Base-by-base conservation (phyloP, 2,888 invertebrate species). In the Argyresthia goedartella region DNA sequence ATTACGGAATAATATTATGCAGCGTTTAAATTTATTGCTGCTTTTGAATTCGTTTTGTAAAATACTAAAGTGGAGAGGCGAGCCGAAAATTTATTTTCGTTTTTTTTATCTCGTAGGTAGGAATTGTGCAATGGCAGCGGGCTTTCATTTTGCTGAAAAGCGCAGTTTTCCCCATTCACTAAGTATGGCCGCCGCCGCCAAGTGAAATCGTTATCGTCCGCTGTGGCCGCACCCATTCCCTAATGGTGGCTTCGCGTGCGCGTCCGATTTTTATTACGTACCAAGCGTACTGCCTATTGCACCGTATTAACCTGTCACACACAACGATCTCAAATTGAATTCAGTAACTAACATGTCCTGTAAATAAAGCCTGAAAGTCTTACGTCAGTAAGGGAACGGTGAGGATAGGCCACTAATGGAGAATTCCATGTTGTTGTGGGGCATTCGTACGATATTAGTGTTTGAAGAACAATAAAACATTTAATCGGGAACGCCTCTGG, bases 161-260 rank as follows among this genome's bases (percentile, higher is more conserved):
- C 76, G 75, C 80, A 82, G 80, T 84, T 82, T 81, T 82, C 79
- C 69, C 76, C 71, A 76, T 81, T 81, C 76, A 75, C 65, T 76
- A 74, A 73, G 69, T n/a, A n/a, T n/a, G n/a, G n/a, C n/a, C n/a
- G n/a, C n/a, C n/a, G 71, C 72, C 71, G 76, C 73, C 75, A 74
- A 72, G 78, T 75, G 75, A 71, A 84, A 81, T 80, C 77, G 81
- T 80, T 82, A 81, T 81, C 75, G 76, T 76, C 71, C 66, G 69
- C 64, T 73, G 75, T 66, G 70, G 73, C 71, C 65, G 75, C 73
- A 71, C 77, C 81, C 78, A 78, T 81, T 81, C 75, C 74, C 78
- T 85, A 84, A 85, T 85, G 77, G 80, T 73, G 66, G 70, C 66
- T 73, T 85, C 73, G 84, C 84, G 82, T 85, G 82, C 76, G 75